These are phyloP conservation scores for Amphipoea lucens DNA, from an alignment of 2,888 invertebrate genomes.

Conservation along the genomic window DNA sequence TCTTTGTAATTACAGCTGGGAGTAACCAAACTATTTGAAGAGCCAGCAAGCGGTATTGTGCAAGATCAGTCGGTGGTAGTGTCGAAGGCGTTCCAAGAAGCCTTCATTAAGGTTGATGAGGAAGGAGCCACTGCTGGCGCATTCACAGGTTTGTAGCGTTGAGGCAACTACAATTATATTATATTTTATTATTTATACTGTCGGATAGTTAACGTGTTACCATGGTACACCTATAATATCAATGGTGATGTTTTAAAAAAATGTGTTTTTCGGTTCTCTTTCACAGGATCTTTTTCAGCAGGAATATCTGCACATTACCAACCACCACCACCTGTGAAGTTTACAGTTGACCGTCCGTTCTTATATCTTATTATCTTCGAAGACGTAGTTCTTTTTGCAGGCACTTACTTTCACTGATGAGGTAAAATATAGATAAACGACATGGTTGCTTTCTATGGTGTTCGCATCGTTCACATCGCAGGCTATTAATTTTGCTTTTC, in stretches of 20 bases:
- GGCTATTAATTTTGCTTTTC: background rate
- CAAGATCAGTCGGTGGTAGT: constrained; percentile 78
- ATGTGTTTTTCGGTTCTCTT: constrained; percentile 14
- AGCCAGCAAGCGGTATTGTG: constrained; percentile 71
- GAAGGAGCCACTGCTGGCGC: constrained; percentile 95
- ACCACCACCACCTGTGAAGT: constrained; percentile 45
- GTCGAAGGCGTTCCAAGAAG: constrained; percentile 93
- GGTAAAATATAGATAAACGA: constrained; percentile 39
- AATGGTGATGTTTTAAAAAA: background rate
- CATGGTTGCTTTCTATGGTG: constrained; percentile 11
- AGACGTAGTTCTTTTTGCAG: constrained; percentile 72
- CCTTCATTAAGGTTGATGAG: constrained; percentile 95
- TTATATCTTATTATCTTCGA: constrained; percentile 70
- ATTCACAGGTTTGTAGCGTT: constrained; percentile 89
- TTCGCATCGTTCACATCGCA: background rate
- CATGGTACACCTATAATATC: background rate
- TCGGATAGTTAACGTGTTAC: background rate
- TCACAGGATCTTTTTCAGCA: constrained; percentile 44
- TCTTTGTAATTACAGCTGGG: constrained; percentile 69
- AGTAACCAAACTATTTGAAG: constrained; percentile 73
- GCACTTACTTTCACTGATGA: constrained; percentile 70
- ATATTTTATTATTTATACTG: constrained; percentile 17
- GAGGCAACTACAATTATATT: constrained; percentile 6
- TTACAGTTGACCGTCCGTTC: constrained; percentile 66
- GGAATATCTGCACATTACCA: constrained; percentile 22